Conservation (phyloP, 2,113 vertebrate genomes). For the Halcyon malimbica region DNA sequence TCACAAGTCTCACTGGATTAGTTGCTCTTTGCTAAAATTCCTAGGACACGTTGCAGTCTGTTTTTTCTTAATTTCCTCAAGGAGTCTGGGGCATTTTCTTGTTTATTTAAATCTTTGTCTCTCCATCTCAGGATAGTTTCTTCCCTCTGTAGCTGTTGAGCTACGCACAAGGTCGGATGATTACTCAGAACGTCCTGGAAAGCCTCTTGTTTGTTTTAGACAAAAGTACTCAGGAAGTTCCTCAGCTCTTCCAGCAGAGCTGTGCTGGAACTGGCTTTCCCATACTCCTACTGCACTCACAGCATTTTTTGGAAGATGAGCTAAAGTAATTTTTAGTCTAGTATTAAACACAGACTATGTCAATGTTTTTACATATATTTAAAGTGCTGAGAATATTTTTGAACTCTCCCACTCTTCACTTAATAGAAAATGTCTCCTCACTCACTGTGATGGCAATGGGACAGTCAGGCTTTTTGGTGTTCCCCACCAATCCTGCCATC, state of each 20-base stretch:
- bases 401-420: neutral
- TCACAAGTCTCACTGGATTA: neutral
- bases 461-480: neutral
- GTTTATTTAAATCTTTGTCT: slow-evolving; percentile 21
- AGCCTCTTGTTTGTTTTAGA: slow-evolving; percentile 21
- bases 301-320: neutral
- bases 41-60: neutral
- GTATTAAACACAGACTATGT: neutral
- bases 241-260: neutral
- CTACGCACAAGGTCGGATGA: slow-evolving; percentile 19
- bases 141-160: slow-evolving; percentile 50
- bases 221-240: slow-evolving; percentile 42
- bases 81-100: neutral
- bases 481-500: neutral
- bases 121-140: neutral
- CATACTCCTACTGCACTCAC: neutral
- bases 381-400: neutral
- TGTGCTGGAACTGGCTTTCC: neutral
- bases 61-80: neutral
- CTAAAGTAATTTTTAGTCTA: neutral
- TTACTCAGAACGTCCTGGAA: slow-evolving; percentile 72
- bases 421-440: neutral
- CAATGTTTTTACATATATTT: neutral
- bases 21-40: neutral
- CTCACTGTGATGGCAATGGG: neutral